Base-by-base conservation (phyloP, 30 jellyfish, hydroid and myxozoan species). In the Clytia hemisphaerica region DNA sequence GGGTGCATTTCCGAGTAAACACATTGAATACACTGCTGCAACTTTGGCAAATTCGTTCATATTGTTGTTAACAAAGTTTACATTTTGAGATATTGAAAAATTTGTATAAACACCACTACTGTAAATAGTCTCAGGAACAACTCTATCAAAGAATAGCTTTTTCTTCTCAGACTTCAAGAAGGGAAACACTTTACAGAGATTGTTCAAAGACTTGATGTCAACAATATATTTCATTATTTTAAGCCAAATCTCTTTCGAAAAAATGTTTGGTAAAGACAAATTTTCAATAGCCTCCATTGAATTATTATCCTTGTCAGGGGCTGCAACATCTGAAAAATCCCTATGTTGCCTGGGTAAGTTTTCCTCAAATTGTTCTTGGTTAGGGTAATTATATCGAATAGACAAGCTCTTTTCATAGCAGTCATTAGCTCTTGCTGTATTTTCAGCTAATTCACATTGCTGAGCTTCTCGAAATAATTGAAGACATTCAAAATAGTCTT, bases 21-120 rank as follows among this genome's bases (percentile, higher is more conserved):
- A 80, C 6, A 80, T 45, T 6, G 93, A 73, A 80, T 80, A 80
- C 85, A 80, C 69, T 49, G 93, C 93, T 32, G 80, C 75, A 22
- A 78, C 93, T 2, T 78, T 54, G 45, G 61, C 15, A 26, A 83
- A 78, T 18, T 51, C 77, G 36, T 78, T 84, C 64, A 64, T 61
- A 30, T 78, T 67, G 9, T 60, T 61, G 16, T 40, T 46, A 33
- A 68, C 76, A 78, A 78, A 78, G 22, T 19, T 22, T 45, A 73
- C 45, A 57, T 58, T 73, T n/a, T 49, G 5, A 32, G 58, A 78
- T 22, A 24, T n/a, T n/a, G n/a, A 26, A 46, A 78, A 78, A n/a
- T 47, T 22, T 34, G 84, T 51, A 49, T n/a, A 6, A 22, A 78
- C 62, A 34, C 93, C 93, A 40, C 32, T 4, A 25, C 57, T 48